Percentiles rank a stretch among this genome's conserved stretches.
phyloP scores from a whole-genome alignment of 2,113 vertebrate genomes.

The Parotia lawesii region DNA sequence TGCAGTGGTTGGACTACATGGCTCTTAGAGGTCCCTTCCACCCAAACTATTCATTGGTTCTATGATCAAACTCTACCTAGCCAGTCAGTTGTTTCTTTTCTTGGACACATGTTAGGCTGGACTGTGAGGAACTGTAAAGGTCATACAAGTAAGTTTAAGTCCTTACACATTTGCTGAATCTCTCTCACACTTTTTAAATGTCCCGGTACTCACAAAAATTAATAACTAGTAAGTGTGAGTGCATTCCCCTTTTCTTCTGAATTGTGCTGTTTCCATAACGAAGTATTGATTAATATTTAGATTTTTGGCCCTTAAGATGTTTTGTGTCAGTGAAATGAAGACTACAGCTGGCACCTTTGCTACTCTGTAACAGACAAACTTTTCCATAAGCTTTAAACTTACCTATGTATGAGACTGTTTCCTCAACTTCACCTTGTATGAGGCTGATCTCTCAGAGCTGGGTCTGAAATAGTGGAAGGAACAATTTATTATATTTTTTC shows the following conservation, averaged over 20 bases:
- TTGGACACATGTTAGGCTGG: fast-evolving
- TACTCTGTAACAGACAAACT: neutral
- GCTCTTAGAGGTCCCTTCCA: neutral
- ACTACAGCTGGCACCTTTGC: neutral
- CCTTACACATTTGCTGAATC: neutral
- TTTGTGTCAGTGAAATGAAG: neutral
- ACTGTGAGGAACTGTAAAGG: neutral
- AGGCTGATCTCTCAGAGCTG: neutral
- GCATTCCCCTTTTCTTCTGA: neutral
- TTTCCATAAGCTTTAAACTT: neutral
- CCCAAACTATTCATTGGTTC: neutral
- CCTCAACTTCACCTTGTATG: neutral
- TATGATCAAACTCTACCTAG: neutral
- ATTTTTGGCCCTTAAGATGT: neutral
- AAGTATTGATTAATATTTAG: neutral
- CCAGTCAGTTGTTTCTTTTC: neutral
- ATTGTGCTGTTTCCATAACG: neutral
- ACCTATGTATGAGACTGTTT: neutral
- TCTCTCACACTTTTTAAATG: neutral
- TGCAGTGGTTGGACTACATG: neutral
- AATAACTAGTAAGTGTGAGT: neutral
- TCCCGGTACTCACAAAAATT: neutral
- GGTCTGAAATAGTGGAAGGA: neutral
- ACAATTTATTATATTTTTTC: neutral
- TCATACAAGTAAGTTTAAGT: fast-evolving